Percentiles rank a stretch among this genome's conserved stretches.
Evolutionary conservation across 2,113 vertebrate genomes (phyloP).

Genomic region (Spilogale gracilis): DNA sequence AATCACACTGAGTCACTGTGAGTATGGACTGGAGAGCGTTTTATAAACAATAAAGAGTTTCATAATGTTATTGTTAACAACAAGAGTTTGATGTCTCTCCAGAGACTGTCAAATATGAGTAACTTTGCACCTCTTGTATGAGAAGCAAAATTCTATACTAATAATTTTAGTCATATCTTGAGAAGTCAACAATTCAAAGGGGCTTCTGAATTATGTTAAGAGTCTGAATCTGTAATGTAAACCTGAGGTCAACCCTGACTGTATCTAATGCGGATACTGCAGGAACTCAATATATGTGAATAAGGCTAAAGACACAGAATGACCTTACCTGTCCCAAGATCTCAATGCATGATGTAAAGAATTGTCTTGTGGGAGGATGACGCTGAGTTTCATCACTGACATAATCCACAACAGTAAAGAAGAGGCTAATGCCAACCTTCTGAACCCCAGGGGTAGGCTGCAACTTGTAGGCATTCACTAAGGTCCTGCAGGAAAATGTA

Average conservation of each 20-base stretch:
- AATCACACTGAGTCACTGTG: neutral
- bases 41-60: conserved; percentile 19
- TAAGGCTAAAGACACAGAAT: neutral
- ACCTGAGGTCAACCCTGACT: neutral
- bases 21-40: neutral
- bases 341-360: conserved; percentile 97
- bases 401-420: conserved; percentile 95
- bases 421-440: conserved; percentile 94
- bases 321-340: conserved; percentile 95
- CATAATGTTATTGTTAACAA: neutral
- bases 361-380: conserved; percentile 96
- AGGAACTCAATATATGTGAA: neutral
- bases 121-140: neutral
- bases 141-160: conserved; percentile 9
- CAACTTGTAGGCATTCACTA: conserved; percentile 95
- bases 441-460: conserved; percentile 91
- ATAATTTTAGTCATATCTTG: conserved; percentile 18
- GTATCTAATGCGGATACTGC: neutral
- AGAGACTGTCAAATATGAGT: neutral
- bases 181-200: conserved; percentile 18
- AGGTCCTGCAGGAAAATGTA: conserved; percentile 86
- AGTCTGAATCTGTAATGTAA: neutral
- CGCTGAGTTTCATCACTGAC: conserved; percentile 97
- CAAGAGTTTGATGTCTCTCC: neutral
- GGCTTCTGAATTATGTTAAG: neutral